Evolutionary conservation across 2,797 vertebrate genomes (phyloP), one percentile per base, ranked within the genome.

Genomic region (Somateria mollissima): DNA sequence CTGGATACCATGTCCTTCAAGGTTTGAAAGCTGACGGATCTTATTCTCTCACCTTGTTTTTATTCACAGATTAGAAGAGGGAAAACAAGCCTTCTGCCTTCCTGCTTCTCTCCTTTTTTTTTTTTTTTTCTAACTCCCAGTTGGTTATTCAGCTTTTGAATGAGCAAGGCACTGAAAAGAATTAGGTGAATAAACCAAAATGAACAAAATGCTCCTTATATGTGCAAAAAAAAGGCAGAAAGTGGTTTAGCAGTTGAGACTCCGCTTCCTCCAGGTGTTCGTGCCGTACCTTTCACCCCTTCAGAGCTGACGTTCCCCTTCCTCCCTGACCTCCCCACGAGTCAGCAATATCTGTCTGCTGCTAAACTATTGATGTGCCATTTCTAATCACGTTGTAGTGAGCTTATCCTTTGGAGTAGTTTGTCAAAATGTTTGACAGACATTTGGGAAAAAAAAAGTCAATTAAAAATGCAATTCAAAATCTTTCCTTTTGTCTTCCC

Each of bases 41-140:
- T 92, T 69, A 74, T 7, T 90, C 75, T 92, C 75, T 78, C 77
- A 82, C 84, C 80, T 90, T 28, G 43, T 71, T 84, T 83, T 84
- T 90, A 81, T 76, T 84, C 65, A 54, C 34, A 76, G 54, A 80
- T 84, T 73, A 73, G 84, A 64, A 72, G 76, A 77, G n/a, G 47
- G 47, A 81, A 91, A 81, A 91, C 85, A 91, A 69, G 84, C 58
- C 72, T 89, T 88, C 61, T 76, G 18, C 47, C 3, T 7, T 27
- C 25, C 49, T 51, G 24, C 49, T 36, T 61, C 37, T 61, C 54
- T 17, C 15, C 14, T 10, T 8, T 30, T 10, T 14, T n/a, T n/a
- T n/a, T n/a, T n/a, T n/a, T 22, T 34, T 56, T 61, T 83, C 36
- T 18, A 78, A 62, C 30, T 90, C 78, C 41, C 78, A 53, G 8